Conservation (phyloP, 2,113 vertebrate species). For the Geococcyx californianus region DNA sequence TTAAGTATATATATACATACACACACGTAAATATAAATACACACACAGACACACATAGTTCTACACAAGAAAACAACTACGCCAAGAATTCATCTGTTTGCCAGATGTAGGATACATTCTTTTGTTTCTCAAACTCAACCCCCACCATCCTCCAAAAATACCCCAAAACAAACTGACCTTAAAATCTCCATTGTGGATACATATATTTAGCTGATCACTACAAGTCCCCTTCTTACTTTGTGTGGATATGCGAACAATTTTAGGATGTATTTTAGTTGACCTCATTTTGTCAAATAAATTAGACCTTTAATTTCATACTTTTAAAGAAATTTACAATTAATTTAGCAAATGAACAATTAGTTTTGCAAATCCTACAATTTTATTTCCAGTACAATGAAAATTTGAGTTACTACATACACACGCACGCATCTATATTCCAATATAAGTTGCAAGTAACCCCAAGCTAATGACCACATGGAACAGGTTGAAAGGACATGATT, state of each 20-base stretch:
- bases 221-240: background rate
- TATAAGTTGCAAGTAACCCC: background rate
- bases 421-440: background rate
- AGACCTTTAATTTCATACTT: background rate
- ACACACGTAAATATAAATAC: background rate
- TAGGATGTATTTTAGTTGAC: background rate
- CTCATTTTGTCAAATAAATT: background rate
- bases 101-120: background rate
- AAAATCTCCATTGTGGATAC: background rate
- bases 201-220: background rate
- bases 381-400: background rate
- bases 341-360: background rate
- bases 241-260: background rate
- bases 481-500: background rate
- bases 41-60: background rate
- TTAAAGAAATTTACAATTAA: background rate
- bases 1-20: too few species aligned
- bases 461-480: background rate
- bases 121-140: background rate
- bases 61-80: background rate
- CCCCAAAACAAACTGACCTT: background rate
- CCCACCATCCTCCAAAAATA: fast-evolving
- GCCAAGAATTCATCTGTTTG: background rate
- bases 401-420: background rate
- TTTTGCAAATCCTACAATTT: background rate